A percentile compares a stretch with the other conserved stretches of the same genome.
Conservation (phyloP, 2,888 invertebrate genomes). For the Drosophila recens region DNA sequence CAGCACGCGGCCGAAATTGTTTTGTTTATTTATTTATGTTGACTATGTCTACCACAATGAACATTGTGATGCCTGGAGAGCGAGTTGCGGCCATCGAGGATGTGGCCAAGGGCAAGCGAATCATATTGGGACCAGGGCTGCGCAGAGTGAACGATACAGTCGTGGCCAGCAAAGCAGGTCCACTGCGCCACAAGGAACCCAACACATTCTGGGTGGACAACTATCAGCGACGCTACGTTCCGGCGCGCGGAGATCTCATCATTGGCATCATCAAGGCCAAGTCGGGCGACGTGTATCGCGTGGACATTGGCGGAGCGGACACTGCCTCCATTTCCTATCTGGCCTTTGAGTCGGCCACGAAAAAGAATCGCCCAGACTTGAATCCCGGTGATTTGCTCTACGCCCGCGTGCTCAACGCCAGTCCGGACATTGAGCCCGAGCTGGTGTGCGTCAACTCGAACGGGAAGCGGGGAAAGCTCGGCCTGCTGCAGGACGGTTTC, state of each 20-base stretch:
- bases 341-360: conserved; percentile 97
- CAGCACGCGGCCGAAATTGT: conserved; percentile 59
- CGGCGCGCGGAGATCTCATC: conserved; percentile 93
- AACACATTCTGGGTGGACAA: conserved; percentile 94
- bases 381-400: conserved; percentile 94
- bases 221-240: conserved; percentile 92
- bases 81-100: conserved; percentile 87
- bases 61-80: conserved; percentile 89
- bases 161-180: conserved; percentile 91
- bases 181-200: conserved; percentile 90
- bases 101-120: conserved; percentile 86
- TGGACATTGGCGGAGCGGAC: conserved; percentile 95
- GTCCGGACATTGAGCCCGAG: conserved; percentile 97
- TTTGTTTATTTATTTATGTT: conserved; percentile 34
- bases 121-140: conserved; percentile 94
- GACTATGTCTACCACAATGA: conserved; percentile 48
- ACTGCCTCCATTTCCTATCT: conserved; percentile 93
- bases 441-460: conserved; percentile 95
- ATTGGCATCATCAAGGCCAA: conserved; percentile 94
- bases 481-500: conserved; percentile 91
- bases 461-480: conserved; percentile 93
- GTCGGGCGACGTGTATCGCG: conserved; percentile 92
- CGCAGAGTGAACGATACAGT: conserved; percentile 89
- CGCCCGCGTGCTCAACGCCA: conserved; percentile 93
- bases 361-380: conserved; percentile 96